Evolutionary conservation across 2,888 invertebrate species (phyloP), one percentile per base, ranked within the genome.

Genomic region (Drosophila macrospina): DNA sequence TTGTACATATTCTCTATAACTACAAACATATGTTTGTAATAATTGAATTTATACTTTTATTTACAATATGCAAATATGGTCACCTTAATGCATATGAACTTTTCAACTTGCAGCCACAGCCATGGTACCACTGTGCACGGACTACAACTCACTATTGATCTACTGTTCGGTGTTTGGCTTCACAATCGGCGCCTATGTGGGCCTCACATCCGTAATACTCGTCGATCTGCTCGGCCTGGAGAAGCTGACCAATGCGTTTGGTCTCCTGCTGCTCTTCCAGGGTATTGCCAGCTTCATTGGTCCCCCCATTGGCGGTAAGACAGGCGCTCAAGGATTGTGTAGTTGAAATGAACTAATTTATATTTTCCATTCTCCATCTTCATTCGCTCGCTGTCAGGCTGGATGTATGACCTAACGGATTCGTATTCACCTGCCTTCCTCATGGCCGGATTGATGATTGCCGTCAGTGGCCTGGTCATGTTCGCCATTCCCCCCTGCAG

Each of bases 151-250:
- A 7, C 94, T 98, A 84, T 94, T 95, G 16, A 85, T 96, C 57
- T 99, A 97, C 92, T 95, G 96, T 24, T 93, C 94, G 34, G 93
- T 95, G 8, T 98, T 96, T 91, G 98, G 98, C 55, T 96, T 97
- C 89, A 96, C 97, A 15, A 97, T 97, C 86, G 98, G 98, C 77
- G 98, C 98, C 64, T 99, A 98, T 91, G 98, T 98, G 48, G 98
- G 98, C n/a, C 93, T 99, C 54, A 98, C 98, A 3, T 98, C 98
- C 20, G 98, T 98, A 56, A 97, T 98, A 74, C 94, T 98, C 65
- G 98, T 98, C 26, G 98, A 99, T 92, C 94, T 99, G 41, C 93
- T 99, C 55, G 98, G 98, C n/a, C 93, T 98, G 76, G 98, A 98
- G 76, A 96, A 95, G 89, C 93, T 99, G 59, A 98, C 98, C n/a